These are phyloP conservation scores for Epinephelus moara DNA, from an alignment of 2,113 vertebrate genomes.

Conservation along the genomic window DNA sequence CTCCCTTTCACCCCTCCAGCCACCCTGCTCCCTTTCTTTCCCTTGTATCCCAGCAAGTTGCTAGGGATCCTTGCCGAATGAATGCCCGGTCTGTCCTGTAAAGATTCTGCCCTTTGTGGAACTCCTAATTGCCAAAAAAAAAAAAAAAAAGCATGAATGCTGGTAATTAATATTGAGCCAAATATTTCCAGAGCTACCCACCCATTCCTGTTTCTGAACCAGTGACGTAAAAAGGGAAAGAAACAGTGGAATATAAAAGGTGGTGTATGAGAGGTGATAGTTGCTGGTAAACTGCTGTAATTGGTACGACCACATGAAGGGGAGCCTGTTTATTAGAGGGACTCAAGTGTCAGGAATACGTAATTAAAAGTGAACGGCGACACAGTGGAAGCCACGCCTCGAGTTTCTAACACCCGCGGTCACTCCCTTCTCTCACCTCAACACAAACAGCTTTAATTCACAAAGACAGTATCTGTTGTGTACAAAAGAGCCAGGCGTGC, in stretches of 20 bases:
- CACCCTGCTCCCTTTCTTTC: constrained; percentile 33
- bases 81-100: constrained; percentile 67
- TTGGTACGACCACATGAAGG: constrained; percentile 26
- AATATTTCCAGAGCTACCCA: constrained; percentile 69
- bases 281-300: constrained; percentile 41
- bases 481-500: constrained; percentile 77
- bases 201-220: constrained; percentile 48
- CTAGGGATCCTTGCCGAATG: constrained; percentile 55
- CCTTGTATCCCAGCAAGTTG: constrained; percentile 49
- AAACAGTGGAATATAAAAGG: neutral
- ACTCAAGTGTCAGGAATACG: constrained; percentile 59
- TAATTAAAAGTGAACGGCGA: constrained; percentile 68
- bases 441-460: constrained; percentile 81
- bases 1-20: constrained; percentile 45
- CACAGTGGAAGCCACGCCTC: constrained; percentile 45
- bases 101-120: constrained; percentile 69
- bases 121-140: constrained; percentile 65
- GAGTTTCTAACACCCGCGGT: constrained; percentile 52
- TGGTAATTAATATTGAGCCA: constrained; percentile 77
- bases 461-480: constrained; percentile 83
- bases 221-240: constrained; percentile 15
- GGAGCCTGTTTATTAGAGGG: constrained; percentile 41
- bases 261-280: constrained; percentile 20
- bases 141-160: constrained; percentile 64
- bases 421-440: constrained; percentile 68